A percentile compares a stretch with the other conserved stretches of the same genome.
Evolutionary conservation across 2,113 vertebrate genomes (phyloP).

Genomic region (Labeo catla): DNA sequence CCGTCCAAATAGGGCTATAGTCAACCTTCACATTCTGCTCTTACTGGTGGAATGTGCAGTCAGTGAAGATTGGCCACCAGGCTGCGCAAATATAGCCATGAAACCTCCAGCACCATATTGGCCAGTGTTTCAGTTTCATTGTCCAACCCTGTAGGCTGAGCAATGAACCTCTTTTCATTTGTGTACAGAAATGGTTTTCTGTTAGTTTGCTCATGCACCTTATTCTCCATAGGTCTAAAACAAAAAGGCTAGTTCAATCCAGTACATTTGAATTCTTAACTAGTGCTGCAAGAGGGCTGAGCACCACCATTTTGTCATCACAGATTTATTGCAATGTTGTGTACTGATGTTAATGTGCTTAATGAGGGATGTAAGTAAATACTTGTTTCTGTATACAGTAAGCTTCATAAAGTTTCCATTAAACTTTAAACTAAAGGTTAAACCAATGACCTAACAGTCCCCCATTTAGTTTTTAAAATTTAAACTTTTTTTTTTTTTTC

Average conservation of each 20-base stretch:
- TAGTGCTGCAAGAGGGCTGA: slow-evolving; percentile 3
- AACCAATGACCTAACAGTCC: background rate
- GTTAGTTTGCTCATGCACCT: background rate
- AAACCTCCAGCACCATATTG: too few species aligned
- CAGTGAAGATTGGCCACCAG: too few species aligned
- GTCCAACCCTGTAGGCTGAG: background rate
- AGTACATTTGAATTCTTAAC: background rate
- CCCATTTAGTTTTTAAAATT: background rate
- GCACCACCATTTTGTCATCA: background rate
- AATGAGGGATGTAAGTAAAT: slow-evolving; percentile 10
- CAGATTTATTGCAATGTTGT: background rate
- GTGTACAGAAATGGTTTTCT: background rate
- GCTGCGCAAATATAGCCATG: too few species aligned
- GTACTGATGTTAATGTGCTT: background rate
- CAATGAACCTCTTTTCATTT: background rate
- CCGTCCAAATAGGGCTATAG: too few species aligned
- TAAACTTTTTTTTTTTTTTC: too few species aligned
- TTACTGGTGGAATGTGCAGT: too few species aligned
- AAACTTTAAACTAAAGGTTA: background rate
- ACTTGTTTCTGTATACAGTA: background rate
- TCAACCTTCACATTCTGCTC: too few species aligned
- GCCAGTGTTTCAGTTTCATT: too few species aligned
- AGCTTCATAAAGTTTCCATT: background rate
- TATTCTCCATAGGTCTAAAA: background rate
- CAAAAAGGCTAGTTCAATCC: background rate